phyloP scores from a whole-genome alignment of 2,888 invertebrate species.

The Protophormia terraenovae region DNA sequence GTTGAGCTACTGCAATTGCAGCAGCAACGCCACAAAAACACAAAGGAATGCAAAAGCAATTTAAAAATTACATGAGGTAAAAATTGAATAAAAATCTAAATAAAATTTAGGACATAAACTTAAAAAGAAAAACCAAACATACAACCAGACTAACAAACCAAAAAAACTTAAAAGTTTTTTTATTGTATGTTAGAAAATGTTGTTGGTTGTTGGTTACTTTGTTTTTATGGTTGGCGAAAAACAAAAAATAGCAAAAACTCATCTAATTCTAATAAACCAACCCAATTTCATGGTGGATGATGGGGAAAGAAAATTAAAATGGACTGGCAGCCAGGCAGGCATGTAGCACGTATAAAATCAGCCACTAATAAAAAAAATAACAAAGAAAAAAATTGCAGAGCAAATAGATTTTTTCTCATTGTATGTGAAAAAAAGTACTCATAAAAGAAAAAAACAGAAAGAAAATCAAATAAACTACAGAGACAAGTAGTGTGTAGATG shows the following conservation, averaged over 20 bases:
- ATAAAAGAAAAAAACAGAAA: background rate
- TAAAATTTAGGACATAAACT: conserved; percentile 26
- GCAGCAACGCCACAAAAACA: conserved; percentile 8
- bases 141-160: background rate
- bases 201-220: background rate
- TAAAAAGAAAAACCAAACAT: background rate
- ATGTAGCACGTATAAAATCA: background rate
- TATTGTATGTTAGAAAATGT: background rate
- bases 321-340: background rate
- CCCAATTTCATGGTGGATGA: background rate
- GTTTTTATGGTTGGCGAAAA: background rate
- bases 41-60: conserved; percentile 31
- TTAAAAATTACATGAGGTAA: conserved; percentile 18
- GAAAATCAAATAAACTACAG: background rate
- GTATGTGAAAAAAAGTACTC: background rate
- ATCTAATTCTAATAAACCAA: background rate
- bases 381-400: background rate
- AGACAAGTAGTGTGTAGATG: background rate
- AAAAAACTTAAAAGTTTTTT: background rate
- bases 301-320: background rate
- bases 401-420: conserved; percentile 3
- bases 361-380: background rate
- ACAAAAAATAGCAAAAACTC: background rate
- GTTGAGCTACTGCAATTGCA: conserved; percentile 1
- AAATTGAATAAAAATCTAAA: conserved; percentile 21